phyloP scores from a whole-genome alignment of 2,888 invertebrate genomes.

The Nemoura dubitans region DNA sequence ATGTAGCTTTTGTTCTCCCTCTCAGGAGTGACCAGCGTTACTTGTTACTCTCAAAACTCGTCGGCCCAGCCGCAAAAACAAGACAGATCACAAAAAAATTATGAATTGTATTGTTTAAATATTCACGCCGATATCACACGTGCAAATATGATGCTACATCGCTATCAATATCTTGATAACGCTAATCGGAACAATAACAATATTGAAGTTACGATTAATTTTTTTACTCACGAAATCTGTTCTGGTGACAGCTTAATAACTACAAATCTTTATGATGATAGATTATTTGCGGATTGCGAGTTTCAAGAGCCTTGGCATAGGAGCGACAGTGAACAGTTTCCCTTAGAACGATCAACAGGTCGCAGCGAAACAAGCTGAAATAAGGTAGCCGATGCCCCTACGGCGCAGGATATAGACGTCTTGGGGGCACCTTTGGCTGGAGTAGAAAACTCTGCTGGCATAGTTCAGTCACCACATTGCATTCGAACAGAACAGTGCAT shows the following conservation, averaged over 20 bases:
- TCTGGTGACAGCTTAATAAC: background rate
- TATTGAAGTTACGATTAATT: slow-evolving; percentile 1
- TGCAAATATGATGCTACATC: background rate
- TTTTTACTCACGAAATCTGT: background rate
- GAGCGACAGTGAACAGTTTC: slow-evolving; percentile 21
- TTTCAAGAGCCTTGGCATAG: background rate
- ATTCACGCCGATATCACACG: background rate
- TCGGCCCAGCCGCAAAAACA: background rate
- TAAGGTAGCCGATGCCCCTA: background rate
- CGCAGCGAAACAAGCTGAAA: background rate
- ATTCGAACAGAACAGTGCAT: background rate
- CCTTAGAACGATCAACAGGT: background rate
- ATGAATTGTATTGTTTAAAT: background rate
- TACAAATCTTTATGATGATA: background rate
- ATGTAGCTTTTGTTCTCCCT: no score
- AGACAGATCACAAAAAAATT: background rate
- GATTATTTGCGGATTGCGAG: background rate
- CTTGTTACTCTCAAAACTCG: background rate
- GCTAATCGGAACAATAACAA: background rate
- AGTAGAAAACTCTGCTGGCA: background rate
- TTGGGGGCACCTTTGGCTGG: background rate
- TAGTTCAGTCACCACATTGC: background rate
- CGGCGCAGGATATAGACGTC: background rate
- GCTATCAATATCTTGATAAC: background rate
- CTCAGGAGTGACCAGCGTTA: no score